Evolutionary conservation across 2,888 invertebrate genomes (phyloP), one percentile per base, ranked within the genome.

Genomic region (Empis stercorea): DNA sequence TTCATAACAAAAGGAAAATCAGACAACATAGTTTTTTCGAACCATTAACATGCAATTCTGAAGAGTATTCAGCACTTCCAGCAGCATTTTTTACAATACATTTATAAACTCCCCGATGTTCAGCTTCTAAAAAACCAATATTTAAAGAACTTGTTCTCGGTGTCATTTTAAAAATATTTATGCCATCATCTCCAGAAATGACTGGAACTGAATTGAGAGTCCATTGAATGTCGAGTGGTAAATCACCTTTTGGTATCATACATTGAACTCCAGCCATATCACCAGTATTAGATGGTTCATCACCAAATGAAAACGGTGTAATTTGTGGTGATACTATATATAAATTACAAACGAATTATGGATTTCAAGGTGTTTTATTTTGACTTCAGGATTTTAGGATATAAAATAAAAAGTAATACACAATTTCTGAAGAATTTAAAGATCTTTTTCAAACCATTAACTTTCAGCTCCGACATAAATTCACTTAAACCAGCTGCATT

Each of bases 191-290:
- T 4, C 56, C 54, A 50, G 60, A 65, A 30, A 62, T 55, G 49
- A 72, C 61, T 1, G 63, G 58, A 49, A 70, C 16, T 10, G 39
- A 46, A 65, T 86, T 80, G 56, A 84, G 80, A 44, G 76, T 76
- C 87, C 87, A 87, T 17, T 74, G 72, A 44, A 87, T 79, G 48
- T 75, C 74, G 60, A 87, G 73, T 2, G 87, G 87, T 47, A 78
- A 71, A 68, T 87, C 87, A 51, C 87, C 84, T 66, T 81, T 79
- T 45, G 77, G 77, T 43, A 80, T 76, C 53, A 80, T 76, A 64
- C 84, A 85, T n/a, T 48, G 45, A 11, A 38, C 45, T 11, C 42
- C 73, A 49, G 80, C 80, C 43, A 80, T 78, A 52, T 84, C 82
- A 5, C 83, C 84, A 46, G 81, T 78, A 59, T 83, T 81, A 48